Evolutionary conservation across 2,113 vertebrate species (phyloP).

Genomic region (Zosterops hypoxanthus): DNA sequence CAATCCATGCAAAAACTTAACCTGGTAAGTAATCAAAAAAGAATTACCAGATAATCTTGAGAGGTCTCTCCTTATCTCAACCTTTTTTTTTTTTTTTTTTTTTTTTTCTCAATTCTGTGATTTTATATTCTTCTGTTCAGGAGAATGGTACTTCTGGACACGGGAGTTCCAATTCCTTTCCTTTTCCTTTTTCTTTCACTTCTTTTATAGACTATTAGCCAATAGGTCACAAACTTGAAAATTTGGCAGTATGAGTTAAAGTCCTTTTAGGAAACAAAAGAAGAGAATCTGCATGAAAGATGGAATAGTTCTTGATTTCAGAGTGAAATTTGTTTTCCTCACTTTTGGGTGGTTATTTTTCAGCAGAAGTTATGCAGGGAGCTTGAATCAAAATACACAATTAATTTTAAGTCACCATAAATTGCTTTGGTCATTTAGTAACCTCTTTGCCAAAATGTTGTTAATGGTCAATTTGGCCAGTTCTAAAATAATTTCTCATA

Average conservation of each 20-base stretch:
- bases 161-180: neutral
- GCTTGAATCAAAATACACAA: neutral
- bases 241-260: neutral
- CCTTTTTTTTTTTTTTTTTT: neutral
- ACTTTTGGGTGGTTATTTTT: neutral
- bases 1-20: neutral
- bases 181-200: neutral
- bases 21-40: neutral
- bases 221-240: neutral
- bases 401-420: neutral
- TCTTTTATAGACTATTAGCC: neutral
- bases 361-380: neutral
- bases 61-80: neutral
- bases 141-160: neutral
- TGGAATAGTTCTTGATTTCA: neutral
- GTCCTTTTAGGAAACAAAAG: neutral
- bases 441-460: neutral
- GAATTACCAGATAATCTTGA: neutral
- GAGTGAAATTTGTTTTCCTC: neutral
- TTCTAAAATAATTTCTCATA: neutral
- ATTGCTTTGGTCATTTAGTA: neutral
- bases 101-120: neutral
- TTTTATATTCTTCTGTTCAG: neutral
- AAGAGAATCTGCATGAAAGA: neutral
- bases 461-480: neutral